Evolutionary conservation across 1,140 invertebrate species (phyloP).

Genomic region (Aphis gossypii): DNA sequence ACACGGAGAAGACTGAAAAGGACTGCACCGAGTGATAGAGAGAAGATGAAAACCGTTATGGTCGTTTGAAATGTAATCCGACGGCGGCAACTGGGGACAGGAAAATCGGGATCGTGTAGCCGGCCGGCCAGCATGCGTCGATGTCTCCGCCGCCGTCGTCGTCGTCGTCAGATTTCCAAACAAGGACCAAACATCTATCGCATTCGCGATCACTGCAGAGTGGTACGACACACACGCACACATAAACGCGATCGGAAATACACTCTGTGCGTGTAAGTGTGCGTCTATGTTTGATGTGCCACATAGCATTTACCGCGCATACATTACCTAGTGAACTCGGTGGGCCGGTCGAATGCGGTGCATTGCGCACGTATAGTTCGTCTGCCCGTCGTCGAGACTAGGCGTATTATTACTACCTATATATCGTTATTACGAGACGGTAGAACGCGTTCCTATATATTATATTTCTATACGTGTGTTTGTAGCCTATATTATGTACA

Average conservation of each 20-base stretch:
- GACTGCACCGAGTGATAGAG: not conserved
- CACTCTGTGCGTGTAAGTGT: not conserved
- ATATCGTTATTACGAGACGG: not conserved
- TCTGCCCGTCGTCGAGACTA: not conserved
- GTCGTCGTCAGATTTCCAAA: conserved; percentile 35
- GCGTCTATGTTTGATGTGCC: not conserved
- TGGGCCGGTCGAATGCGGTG: conserved; percentile 1
- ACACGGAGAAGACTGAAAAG: not conserved
- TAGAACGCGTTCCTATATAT: not conserved
- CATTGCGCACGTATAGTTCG: not conserved
- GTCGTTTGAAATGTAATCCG: not conserved
- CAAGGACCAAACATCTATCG: conserved; percentile 24
- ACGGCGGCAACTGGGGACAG: conserved; percentile 3
- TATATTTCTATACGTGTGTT: not conserved
- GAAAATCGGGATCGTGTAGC: conserved; percentile 45
- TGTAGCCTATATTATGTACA: not conserved
- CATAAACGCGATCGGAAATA: not conserved
- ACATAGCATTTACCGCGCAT: not conserved
- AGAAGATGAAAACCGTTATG: not conserved
- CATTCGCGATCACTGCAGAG: not conserved
- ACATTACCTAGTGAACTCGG: conserved; percentile 2
- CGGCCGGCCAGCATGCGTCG: not conserved
- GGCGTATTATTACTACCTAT: not conserved
- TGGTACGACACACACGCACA: not conserved
- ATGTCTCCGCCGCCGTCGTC: too few relatives aligned